Percentiles rank a stretch among this genome's conserved stretches.
These are phyloP conservation scores for Odontocerum albicorne DNA, from an alignment of 2,888 invertebrate genomes.

Conservation along the genomic window DNA sequence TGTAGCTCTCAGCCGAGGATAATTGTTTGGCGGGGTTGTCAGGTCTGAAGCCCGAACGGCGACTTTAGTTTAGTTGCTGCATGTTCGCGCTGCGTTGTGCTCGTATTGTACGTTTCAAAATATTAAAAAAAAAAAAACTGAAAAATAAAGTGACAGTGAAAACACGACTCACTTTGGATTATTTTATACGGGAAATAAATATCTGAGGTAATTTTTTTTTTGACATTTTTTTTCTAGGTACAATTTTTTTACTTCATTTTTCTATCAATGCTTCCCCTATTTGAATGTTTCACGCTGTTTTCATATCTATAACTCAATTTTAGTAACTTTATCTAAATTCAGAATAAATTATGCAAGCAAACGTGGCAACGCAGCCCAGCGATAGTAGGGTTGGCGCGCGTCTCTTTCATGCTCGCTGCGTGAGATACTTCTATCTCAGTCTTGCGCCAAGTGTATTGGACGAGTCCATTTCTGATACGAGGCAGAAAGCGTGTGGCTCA, in stretches of 20 bases:
- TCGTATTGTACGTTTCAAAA: conserved; percentile 5
- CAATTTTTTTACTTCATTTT: too few relatives aligned
- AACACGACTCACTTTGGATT: too few relatives aligned
- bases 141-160: too few relatives aligned
- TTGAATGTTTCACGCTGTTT: too few relatives aligned
- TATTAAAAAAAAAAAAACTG: conserved; percentile 15
- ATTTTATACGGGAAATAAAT: too few relatives aligned
- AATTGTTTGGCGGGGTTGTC: conserved; percentile 28
- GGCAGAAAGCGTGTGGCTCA: conserved; percentile 16
- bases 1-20: conserved; percentile 19
- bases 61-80: conserved; percentile 36
- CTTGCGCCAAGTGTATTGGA: conserved; percentile 46
- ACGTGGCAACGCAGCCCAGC: conserved; percentile 24
- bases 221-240: too few relatives aligned
- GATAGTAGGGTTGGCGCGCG: conserved; percentile 41
- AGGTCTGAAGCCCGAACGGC: conserved; percentile 42
- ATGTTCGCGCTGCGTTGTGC: conserved; percentile 23
- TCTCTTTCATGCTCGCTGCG: conserved; percentile 50
- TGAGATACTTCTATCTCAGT: conserved; percentile 42
- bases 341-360: conserved; percentile 17
- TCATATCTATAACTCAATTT: too few relatives aligned
- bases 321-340: conserved; percentile 11
- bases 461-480: conserved; percentile 51
- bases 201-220: too few relatives aligned
- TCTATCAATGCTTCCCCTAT: too few relatives aligned